phyloP scores from a whole-genome alignment of 2,888 invertebrate species.

The Thera britannica region DNA sequence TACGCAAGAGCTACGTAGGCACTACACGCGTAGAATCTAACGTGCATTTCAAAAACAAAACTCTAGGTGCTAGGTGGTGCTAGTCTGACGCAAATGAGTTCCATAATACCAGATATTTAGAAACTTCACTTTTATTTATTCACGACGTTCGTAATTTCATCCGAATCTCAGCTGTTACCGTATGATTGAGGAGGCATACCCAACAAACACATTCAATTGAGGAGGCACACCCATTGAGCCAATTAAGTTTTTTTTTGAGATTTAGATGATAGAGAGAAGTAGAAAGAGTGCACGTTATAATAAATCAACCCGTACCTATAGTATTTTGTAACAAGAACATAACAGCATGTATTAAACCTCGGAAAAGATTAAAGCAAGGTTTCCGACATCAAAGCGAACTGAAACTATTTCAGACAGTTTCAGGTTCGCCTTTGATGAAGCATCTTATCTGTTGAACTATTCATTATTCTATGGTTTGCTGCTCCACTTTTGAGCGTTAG shows the following conservation, averaged over 20 bases:
- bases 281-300: too few species aligned
- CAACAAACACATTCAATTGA: too few species aligned
- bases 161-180: too few species aligned
- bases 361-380: not conserved
- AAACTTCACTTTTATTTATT: not conserved
- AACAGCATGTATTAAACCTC: not conserved
- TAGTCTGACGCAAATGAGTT: not conserved
- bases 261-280: too few species aligned
- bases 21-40: not conserved
- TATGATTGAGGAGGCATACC: too few species aligned
- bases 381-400: slow-evolving; percentile 8
- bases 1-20: slow-evolving; percentile 3
- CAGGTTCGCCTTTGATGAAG: not conserved
- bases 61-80: not conserved
- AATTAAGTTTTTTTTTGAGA: too few species aligned
- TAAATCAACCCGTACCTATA: too few species aligned
- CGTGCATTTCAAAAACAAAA: not conserved
- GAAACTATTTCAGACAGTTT: slow-evolving; percentile 5
- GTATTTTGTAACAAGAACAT: too few species aligned
- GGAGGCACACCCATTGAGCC: too few species aligned
- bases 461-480: not conserved
- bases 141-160: too few species aligned
- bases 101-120: not conserved
- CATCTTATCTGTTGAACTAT: slow-evolving; percentile 1
- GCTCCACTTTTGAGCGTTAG: not conserved